Base-by-base conservation (phyloP, 2,797 vertebrate genomes). In the Delichon dasypus region DNA sequence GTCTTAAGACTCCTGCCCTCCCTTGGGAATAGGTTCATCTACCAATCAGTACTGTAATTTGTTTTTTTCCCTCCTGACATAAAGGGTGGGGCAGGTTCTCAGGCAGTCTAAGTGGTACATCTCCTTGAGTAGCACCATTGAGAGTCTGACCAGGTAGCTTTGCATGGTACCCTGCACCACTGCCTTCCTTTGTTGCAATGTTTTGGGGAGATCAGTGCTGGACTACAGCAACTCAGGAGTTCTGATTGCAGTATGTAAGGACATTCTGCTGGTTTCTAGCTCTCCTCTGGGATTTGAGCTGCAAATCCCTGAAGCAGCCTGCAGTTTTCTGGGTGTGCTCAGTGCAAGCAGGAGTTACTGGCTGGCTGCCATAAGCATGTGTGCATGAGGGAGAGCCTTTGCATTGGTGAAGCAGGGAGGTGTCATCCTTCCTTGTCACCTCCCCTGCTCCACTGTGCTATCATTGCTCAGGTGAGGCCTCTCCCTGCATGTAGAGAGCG, bases 351-450 rank as follows among this genome's bases (percentile, higher is more conserved):
- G 42, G 30, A 89, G 18, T 74, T 79, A 34, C 60, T 74, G 81
- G 32, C 64, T 81, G 72, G 40, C 36, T 0, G 7, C 58, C 3
- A 1, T 0, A 0, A 76, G 71, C 2, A 0, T 42, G 12, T 61
- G 21, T 71, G 20, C 3, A 0, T 50, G 57, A 7, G 5, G 40
- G 48, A 11, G 53, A 80, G 42, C 48, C 36, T 85, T 89, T 92
- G 48, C 7, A 0, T 51, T 6, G 2, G 32, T 50, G 42, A 5
- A 9, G 13, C 47, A 27, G 38, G 34, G 44, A 65, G 64, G 11
- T 36, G 25, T 44, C 18, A 38, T 73, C 34, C 38, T 78, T 71
- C 54, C 62, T 58, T 70, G 44, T 55, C 16, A 25, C 62, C 23
- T 21, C 74, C 8, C 21, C 38, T 36, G 30, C 66, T 82, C 70